Base-by-base conservation (phyloP, 2,113 vertebrate genomes). In the Sinocyclocheilus anophthalmus region DNA sequence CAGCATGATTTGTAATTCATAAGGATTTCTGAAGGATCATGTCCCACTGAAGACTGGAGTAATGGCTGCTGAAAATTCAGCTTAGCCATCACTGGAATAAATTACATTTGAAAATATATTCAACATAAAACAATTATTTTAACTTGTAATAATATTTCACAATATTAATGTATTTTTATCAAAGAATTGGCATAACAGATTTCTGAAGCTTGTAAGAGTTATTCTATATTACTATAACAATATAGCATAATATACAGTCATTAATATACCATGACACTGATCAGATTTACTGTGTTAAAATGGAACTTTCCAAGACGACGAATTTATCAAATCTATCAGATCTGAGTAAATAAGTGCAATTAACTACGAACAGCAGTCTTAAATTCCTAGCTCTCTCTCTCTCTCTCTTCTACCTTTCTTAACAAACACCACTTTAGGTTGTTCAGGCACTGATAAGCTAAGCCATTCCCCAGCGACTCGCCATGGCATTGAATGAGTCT, bases 401-500 rank as follows among this genome's bases (percentile, higher is more conserved):
- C 22, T 76, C 22, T 16, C 12, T 45, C 16, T 48, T 45, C 24
- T 37, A 63, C 39, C 82, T 86, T 81, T 45, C 76, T 67, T 86
- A 72, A 63, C 84, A 72, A 76, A 63, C 76, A 78, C 37, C 73
- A 84, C 81, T 53, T 85, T 65, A 72, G 67, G 86, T 88, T 76
- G 59, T 87, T 86, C 76, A 87, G 86, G 55, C 82, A 61, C 87
- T 87, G 87, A 87, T 89, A 88, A 87, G 86, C 90, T 86, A 61
- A 69, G 87, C 63, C 57, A 45, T 26, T 87, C 88, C 89, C 81
- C 53, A 53, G 84, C 26, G 85, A 79, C 83, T 81, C 57, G 45
- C 80, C 45, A 5, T 81, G 67, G 78, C 85, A 85, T 85, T 86
- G 89, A 90, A 85, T 50, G 85, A 88, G 86, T 86, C 88, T 89